Conservation (phyloP, 2,888 invertebrate genomes). For the Mimumesa dahlbomi region DNA sequence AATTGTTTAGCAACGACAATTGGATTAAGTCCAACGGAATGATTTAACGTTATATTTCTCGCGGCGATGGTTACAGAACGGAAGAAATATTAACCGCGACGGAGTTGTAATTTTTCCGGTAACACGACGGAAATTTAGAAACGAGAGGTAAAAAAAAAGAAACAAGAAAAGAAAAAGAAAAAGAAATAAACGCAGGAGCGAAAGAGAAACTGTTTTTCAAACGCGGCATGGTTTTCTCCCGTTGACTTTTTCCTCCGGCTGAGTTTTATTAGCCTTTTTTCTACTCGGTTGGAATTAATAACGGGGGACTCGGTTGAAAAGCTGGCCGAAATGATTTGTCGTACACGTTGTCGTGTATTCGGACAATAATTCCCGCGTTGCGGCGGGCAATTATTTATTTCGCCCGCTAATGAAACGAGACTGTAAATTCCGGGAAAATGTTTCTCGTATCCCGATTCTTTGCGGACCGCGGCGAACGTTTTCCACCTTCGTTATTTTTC, state of each 20-base stretch:
- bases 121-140: too few species aligned
- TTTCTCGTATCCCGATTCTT: too few species aligned
- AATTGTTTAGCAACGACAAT: slow-evolving; percentile 37
- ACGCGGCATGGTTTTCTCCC: too few species aligned
- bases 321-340: not conserved
- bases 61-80: not conserved
- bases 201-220: too few species aligned
- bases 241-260: too few species aligned
- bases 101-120: not conserved
- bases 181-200: too few species aligned
- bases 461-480: not conserved
- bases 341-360: not conserved
- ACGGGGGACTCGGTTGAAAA: not conserved
- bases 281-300: not conserved
- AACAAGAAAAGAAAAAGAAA: too few species aligned
- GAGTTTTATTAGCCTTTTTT: too few species aligned
- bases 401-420: not conserved
- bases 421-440: not conserved
- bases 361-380: not conserved
- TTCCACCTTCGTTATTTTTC: not conserved
- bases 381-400: not conserved
- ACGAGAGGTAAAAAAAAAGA: too few species aligned
- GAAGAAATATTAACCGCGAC: not conserved
- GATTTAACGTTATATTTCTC: slow-evolving; percentile 25
- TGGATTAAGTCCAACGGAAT: slow-evolving; percentile 42